Base-by-base conservation (phyloP, 1,140 invertebrate species). In the Hyposmocoma kahamanoa region DNA sequence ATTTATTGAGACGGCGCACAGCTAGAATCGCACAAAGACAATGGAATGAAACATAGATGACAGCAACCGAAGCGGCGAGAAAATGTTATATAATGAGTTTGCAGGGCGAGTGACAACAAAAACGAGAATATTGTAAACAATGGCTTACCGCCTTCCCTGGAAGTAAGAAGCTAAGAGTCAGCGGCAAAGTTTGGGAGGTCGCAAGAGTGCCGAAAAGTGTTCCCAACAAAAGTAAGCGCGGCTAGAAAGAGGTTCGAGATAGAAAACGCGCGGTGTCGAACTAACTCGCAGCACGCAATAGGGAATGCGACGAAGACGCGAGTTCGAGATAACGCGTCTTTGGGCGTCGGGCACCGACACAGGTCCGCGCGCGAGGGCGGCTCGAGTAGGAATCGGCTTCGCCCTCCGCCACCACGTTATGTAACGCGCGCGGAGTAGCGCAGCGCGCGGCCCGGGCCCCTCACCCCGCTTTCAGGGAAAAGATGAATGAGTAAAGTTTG, bases 401-500 rank as follows among this genome's bases (percentile, higher is more conserved):
- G 38, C 24, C 67, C 64, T 67, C 69, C 74, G 72, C 66, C 61
- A 55, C 62, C 55, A 53, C 50, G 62, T 83, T 81, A 81, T 52
- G 55, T 80, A 77, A 80, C 67, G 32, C 52, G 55, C 53, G 56
- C 67, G 59, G 65, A 60, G 74, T 72, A 74, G 79, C 72, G 74
- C 72, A 76, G 66, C 67, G 66, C 67, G 67, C 70, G 44, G 53
- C 63, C 49, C 64, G 62, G 38, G 43, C 71, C 72, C 72, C 73
- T 47, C 75, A 56, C 75, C 75, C 75, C 79, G 61, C 75, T 67
- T 73, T 76, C 71, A 69, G 75, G 75, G 79, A 81, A 83, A 80
- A 81, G 79, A 84, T 83, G 77, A 83, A 81, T 83, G 79, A 74
- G 75, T 59, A 78, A 83, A 81, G 73, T 83, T 83, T 81, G 73